phyloP scores from a whole-genome alignment of 2,113 vertebrate species.

The Prunella himalayana region DNA sequence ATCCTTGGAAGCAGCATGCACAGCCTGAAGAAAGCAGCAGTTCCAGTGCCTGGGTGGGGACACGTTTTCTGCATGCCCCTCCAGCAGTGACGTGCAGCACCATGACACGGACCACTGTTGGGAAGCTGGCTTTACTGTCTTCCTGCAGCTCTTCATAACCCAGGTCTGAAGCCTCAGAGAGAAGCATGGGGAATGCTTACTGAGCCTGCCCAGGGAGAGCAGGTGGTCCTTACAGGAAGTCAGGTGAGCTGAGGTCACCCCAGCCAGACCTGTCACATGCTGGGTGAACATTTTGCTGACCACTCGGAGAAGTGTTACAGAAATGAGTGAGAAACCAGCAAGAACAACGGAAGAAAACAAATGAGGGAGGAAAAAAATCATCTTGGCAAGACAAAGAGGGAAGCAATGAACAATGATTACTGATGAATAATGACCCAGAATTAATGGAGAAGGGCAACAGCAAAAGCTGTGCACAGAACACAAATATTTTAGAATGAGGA shows the following conservation, averaged over 20 bases:
- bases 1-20: neutral
- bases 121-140: neutral
- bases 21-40: neutral
- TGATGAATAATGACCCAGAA: constrained; percentile 26
- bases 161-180: neutral
- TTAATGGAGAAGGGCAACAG: constrained; percentile 17
- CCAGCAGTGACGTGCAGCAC: neutral
- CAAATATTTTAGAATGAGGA: constrained; percentile 10
- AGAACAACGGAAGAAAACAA: neutral
- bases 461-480: constrained; percentile 13
- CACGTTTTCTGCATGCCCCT: neutral
- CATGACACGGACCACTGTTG: neutral
- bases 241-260: neutral
- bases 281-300: neutral
- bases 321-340: neutral
- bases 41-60: neutral
- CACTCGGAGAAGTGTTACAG: neutral
- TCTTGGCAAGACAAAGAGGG: constrained; percentile 13
- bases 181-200: neutral
- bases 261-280: neutral
- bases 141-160: neutral
- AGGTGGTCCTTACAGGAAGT: neutral
- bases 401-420: neutral
- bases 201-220: neutral
- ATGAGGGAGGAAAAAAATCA: neutral